These are phyloP conservation scores for Peromyscus attwateri DNA, from an alignment of 2,797 vertebrate species.

Conservation along the genomic window DNA sequence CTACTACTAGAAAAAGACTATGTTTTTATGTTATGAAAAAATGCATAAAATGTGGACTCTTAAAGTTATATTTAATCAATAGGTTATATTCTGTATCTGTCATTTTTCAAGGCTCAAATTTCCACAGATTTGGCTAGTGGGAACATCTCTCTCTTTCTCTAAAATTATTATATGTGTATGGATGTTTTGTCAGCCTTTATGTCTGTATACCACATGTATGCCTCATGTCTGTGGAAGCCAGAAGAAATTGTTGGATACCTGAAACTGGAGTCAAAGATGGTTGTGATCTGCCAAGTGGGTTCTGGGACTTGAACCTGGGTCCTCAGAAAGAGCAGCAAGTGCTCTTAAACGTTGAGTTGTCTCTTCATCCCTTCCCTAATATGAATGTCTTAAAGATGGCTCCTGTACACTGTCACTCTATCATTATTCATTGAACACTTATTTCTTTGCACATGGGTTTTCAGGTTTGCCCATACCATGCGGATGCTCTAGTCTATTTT, in stretches of 20 bases:
- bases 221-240: background rate
- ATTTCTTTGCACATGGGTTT: conserved; percentile 4
- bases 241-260: background rate
- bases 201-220: background rate
- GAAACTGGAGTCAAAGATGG: background rate
- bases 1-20: background rate
- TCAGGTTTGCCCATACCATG: background rate
- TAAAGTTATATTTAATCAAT: conserved; percentile 6
- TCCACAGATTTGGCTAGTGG: background rate
- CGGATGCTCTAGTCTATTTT: background rate
- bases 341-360: background rate
- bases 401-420: background rate
- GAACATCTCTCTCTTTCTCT: background rate
- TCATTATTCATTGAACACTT: background rate
- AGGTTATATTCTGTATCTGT: background rate
- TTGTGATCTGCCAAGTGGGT: background rate
- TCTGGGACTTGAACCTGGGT: background rate
- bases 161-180: background rate
- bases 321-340: background rate
- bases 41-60: background rate
- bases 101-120: conserved; percentile 38
- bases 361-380: too few relatives aligned
- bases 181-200: background rate
- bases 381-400: background rate
- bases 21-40: background rate